Percentiles rank a stretch among this genome's conserved stretches.
Evolutionary conservation across 2,113 vertebrate genomes (phyloP).

Genomic region (Paradoxurus hermaphroditus): DNA sequence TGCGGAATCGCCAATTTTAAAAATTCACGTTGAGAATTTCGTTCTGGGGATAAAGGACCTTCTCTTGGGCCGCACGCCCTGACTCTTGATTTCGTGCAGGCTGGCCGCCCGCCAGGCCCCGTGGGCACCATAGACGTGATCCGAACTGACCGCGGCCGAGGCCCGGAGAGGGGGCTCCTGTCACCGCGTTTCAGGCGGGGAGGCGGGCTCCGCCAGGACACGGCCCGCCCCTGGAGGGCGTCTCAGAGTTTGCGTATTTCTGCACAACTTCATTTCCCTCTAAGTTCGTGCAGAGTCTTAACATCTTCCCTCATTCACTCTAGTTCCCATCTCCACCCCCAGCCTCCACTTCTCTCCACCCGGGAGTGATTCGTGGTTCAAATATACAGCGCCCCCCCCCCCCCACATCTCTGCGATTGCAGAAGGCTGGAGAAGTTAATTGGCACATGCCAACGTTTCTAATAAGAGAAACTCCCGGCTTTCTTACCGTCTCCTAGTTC

Average conservation of each 20-base stretch:
- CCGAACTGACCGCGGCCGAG: background rate
- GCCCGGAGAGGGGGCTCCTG: accelerated
- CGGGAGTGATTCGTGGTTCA: background rate
- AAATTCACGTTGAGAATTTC: background rate
- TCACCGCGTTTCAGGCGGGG: background rate
- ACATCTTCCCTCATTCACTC: background rate
- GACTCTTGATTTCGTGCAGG: background rate
- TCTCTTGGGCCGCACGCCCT: background rate
- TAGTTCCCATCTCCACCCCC: background rate
- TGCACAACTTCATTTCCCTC: background rate
- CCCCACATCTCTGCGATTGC: background rate
- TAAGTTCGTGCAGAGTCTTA: background rate
- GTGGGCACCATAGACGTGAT: background rate
- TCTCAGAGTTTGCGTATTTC: background rate
- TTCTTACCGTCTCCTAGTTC: background rate
- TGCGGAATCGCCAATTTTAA: background rate
- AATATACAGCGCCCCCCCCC: background rate
- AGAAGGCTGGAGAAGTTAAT: background rate
- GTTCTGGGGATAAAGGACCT: background rate
- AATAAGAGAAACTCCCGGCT: background rate
- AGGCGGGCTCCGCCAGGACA: background rate
- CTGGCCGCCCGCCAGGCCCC: background rate
- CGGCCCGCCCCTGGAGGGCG: background rate
- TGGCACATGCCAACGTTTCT: background rate
- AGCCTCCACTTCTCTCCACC: background rate